phyloP scores from a whole-genome alignment of 2,113 vertebrate genomes.

The Callithrix jacchus region DNA sequence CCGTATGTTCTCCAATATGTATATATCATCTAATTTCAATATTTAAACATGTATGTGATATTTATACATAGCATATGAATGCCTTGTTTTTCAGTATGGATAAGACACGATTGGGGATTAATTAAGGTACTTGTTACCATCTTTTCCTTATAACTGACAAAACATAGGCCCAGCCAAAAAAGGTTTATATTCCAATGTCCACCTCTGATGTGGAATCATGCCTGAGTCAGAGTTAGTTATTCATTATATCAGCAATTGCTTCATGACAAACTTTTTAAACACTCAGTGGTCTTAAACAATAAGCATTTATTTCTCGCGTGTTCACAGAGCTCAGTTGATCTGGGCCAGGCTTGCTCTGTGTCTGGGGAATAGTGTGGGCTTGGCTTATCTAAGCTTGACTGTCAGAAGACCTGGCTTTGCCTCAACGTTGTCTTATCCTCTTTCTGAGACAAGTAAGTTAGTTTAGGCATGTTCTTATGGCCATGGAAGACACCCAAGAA shows the following conservation, averaged over 20 bases:
- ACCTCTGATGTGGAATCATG: not conserved
- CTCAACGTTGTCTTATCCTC: not conserved
- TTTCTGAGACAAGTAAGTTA: not conserved
- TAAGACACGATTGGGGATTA: not conserved
- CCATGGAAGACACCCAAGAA: not conserved
- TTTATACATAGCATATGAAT: not conserved
- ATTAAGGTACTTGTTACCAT: not conserved
- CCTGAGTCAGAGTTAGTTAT: not conserved
- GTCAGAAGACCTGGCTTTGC: not conserved
- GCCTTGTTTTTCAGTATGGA: not conserved
- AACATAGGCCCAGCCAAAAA: not conserved
- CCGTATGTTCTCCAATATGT: not conserved
- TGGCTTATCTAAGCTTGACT: not conserved
- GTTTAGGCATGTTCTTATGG: not conserved
- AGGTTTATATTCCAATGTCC: not conserved
- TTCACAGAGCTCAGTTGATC: not conserved
- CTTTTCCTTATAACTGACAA: not conserved
- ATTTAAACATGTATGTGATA: not conserved
- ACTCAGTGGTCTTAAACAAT: not conserved
- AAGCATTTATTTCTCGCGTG: not conserved
- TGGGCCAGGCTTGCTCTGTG: not conserved
- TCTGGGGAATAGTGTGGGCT: not conserved
- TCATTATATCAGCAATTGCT: not conserved
- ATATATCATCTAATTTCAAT: not conserved
- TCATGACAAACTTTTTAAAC: not conserved